Evolutionary conservation across 2,888 invertebrate genomes (phyloP).

Genomic region (Nipponacmea schrenckii): DNA sequence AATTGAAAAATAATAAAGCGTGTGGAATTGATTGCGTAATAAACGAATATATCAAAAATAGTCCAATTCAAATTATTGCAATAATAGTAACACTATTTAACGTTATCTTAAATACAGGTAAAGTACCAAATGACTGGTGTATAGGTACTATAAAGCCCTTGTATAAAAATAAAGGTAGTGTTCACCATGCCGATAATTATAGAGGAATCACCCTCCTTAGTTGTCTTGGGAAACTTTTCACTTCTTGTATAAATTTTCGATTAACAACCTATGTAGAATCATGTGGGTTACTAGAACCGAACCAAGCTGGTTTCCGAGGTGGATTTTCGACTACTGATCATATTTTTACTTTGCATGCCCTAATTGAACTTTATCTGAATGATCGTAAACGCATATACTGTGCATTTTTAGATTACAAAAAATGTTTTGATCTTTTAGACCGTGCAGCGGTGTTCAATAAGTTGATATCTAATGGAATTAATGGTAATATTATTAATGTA

Average conservation of each 20-base stretch:
- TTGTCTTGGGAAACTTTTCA: background rate
- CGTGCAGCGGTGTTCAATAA: constrained; percentile 15
- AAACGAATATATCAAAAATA: too few species aligned
- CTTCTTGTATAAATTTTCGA: background rate
- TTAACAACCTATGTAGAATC: background rate
- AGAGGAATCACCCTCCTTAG: constrained; percentile 18
- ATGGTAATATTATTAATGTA: constrained; percentile 5
- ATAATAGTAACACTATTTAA: constrained; percentile 14
- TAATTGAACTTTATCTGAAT: constrained; percentile 9
- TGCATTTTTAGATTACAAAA: constrained; percentile 1
- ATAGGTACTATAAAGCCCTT: constrained; percentile 5
- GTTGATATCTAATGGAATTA: background rate
- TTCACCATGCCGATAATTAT: constrained; percentile 15
- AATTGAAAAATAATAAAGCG: too few species aligned
- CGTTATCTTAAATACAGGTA: constrained; percentile 14
- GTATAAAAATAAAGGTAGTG: constrained; percentile 17
- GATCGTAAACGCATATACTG: constrained; percentile 11
- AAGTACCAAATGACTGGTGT: constrained; percentile 3
- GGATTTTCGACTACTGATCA: constrained; percentile 9
- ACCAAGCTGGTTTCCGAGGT: constrained; percentile 4
- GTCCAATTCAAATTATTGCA: too few species aligned
- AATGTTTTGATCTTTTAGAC: constrained; percentile 14
- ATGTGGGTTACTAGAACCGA: background rate
- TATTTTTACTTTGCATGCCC: constrained; percentile 10
- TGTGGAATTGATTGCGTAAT: too few species aligned